phyloP scores from a whole-genome alignment of 2,888 invertebrate genomes.

The Lamellibrachia columna region DNA sequence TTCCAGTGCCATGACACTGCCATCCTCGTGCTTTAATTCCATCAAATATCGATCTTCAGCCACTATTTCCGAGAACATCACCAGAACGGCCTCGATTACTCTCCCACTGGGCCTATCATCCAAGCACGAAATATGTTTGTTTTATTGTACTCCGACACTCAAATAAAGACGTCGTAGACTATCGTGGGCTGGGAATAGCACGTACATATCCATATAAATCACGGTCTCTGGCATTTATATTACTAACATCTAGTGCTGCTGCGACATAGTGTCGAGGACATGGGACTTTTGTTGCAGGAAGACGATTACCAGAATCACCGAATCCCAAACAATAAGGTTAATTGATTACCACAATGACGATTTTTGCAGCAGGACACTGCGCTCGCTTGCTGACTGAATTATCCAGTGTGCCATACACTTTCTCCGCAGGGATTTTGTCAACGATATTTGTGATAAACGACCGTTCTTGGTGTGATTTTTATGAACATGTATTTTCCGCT shows the following conservation, averaged over 20 bases:
- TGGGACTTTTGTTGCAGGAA: not conserved
- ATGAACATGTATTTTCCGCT: not conserved
- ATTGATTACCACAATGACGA: not conserved
- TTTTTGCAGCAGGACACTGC: not conserved
- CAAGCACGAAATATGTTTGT: not conserved
- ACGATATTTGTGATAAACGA: not conserved
- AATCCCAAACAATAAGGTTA: not conserved
- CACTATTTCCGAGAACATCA: not conserved
- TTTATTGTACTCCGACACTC: not conserved
- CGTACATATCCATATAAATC: not conserved
- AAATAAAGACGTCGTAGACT: not conserved
- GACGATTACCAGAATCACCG: not conserved
- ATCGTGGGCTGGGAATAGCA: not conserved
- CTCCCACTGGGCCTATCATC: not conserved
- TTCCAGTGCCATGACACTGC: not conserved
- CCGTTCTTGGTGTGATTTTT: not conserved
- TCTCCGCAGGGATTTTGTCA: not conserved
- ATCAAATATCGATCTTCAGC: not conserved
- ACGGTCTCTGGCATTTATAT: slow-evolving; percentile 9
- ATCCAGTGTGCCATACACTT: not conserved
- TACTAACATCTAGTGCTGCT: not conserved
- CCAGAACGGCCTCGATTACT: not conserved
- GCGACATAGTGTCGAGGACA: not conserved
- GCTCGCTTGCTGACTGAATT: not conserved
- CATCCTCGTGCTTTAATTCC: not conserved